Evolutionary conservation across 2,113 vertebrate species (phyloP).

Genomic region (Pachyramphus minor): DNA sequence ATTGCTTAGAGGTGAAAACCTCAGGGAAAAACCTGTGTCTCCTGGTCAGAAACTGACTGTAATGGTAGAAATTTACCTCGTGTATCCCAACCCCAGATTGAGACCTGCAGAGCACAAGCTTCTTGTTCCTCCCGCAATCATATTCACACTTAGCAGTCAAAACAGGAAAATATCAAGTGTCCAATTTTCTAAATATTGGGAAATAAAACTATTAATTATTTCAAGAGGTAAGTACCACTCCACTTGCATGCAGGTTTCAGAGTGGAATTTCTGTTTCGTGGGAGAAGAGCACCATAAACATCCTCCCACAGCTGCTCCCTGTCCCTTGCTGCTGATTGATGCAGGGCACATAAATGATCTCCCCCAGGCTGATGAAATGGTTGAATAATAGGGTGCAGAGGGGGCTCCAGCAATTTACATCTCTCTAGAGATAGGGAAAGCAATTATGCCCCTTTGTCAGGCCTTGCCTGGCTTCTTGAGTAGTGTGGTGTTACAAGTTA

Average conservation of each 20-base stretch:
- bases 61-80: not conserved
- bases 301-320: not conserved
- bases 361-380: not conserved
- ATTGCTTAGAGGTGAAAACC: not conserved
- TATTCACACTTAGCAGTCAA: constrained; percentile 45
- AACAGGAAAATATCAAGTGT: constrained; percentile 68
- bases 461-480: not conserved
- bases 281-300: constrained; percentile 47
- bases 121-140: constrained; percentile 33
- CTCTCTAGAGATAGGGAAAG: not conserved
- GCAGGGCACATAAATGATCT: not conserved
- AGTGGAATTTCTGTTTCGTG: constrained; percentile 43
- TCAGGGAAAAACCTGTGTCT: not conserved
- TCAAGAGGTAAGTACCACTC: constrained; percentile 62
- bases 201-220: constrained; percentile 68
- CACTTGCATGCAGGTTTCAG: constrained; percentile 20
- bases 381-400: not conserved
- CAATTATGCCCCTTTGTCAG: not conserved
- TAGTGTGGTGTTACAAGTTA: not conserved
- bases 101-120: not conserved
- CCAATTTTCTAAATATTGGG: constrained; percentile 68
- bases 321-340: not conserved
- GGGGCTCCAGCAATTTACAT: not conserved
- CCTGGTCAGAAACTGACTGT: not conserved
- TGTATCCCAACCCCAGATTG: not conserved